Evolutionary conservation across 2,797 vertebrate species (phyloP).

Genomic region (Odontamblyopus lacepedii): DNA sequence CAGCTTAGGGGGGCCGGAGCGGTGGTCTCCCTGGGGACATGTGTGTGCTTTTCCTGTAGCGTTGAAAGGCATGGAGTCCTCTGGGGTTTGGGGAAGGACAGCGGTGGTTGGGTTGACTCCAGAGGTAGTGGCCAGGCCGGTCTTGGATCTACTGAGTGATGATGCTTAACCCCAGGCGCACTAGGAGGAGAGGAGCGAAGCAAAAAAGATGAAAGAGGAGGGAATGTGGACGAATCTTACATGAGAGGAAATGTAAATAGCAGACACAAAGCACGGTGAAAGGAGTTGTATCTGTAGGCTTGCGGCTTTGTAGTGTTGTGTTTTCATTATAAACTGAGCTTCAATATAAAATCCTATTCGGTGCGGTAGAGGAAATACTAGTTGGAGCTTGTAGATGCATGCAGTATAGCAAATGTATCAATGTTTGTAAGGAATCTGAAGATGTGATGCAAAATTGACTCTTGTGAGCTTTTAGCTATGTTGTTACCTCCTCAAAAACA

Average conservation of each 20-base stretch:
- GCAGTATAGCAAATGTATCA: neutral
- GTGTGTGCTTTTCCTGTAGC: constrained; percentile 23
- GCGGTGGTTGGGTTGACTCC: constrained; percentile 17
- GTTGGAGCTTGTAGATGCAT: neutral
- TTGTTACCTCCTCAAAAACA: too few species aligned
- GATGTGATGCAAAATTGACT: too few species aligned
- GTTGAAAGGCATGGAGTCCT: constrained; percentile 35
- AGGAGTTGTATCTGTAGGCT: constrained; percentile 2
- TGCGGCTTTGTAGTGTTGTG: neutral
- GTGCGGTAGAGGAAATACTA: neutral
- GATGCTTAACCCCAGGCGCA: constrained; percentile 13
- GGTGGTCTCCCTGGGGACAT: constrained; percentile 18
- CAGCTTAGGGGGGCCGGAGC: constrained; percentile 13
- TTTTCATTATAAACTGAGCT: neutral
- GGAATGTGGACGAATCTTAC: constrained; percentile 21
- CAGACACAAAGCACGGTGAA: constrained; percentile 12
- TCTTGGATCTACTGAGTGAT: constrained; percentile 29
- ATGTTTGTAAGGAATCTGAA: neutral
- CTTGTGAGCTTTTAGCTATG: too few species aligned
- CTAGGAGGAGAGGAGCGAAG: constrained; percentile 21
- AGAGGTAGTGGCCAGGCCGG: constrained; percentile 15
- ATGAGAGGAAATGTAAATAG: constrained; percentile 49
- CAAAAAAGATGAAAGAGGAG: constrained; percentile 10
- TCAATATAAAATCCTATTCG: neutral
- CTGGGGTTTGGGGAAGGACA: constrained; percentile 5